Evolutionary conservation across 2,113 vertebrate species (phyloP), one percentile per base, ranked within the genome.

Genomic region (Microtus oregoni): DNA sequence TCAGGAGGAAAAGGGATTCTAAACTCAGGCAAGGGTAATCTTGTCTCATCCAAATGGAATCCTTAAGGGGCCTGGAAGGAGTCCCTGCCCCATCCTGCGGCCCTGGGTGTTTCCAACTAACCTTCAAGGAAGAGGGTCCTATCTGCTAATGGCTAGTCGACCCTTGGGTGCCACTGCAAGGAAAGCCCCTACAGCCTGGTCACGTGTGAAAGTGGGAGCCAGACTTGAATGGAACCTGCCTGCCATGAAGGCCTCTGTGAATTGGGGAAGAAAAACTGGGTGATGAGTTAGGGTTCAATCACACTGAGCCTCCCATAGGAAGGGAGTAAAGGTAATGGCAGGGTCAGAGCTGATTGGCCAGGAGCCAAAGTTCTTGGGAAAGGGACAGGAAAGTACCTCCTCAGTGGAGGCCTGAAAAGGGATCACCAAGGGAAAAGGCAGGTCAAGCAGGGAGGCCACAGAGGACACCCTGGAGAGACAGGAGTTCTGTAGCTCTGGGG

Each of bases 301-400:
- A 75, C 58, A 70, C 24, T 44, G 72, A 95, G 90, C 4, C 73
- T 89, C 79, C 68, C 13, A 58, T 92, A 94, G 87, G 86, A 86
- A 95, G 35, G n/a, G 30, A 89, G 68, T 63, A 70, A 89, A 96
- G 83, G 88, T 95, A 92, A 97, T 78, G 35, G 1, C 76, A 78
- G 92, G 97, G 96, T 97, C 97, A 97, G 32, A 22, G 63, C 55
- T 10, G 52, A 68, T 24, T 97, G 96, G 96, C 96, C 50, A 24
- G n/a, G 76, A 94, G 96, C 95, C 97, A 90, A 94, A 93, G 61
- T 35, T 77, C 94, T 44, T 14, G 63, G 92, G 95, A 95, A 89
- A 72, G 28, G 44, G 35, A 94, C 73, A 97, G 97, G 97, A 98
- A 98, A 98, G 97, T 98, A 97, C 97, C 97, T 96, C 47, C 50